phyloP scores from a whole-genome alignment of 1,140 invertebrate species.

The Macrostomum lignano region DNA sequence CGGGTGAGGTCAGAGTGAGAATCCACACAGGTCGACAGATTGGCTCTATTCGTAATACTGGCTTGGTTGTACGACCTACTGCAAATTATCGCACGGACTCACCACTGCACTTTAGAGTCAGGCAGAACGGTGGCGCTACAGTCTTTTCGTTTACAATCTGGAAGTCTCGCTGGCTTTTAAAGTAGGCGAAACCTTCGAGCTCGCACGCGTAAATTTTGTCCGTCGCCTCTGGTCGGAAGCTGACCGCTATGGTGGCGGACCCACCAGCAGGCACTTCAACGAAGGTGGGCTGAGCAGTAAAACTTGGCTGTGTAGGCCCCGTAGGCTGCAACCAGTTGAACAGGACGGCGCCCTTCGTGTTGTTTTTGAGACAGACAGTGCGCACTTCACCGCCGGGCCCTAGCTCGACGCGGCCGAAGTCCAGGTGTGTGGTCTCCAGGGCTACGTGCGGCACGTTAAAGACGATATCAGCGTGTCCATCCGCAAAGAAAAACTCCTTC shows the following conservation, averaged over 20 bases:
- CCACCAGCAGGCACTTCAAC: conserved; percentile 4
- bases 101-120: conserved; percentile 20
- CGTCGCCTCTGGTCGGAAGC: conserved; percentile 12
- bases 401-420: neutral
- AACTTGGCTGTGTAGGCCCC: neutral
- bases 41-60: too few relatives aligned
- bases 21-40: too few relatives aligned
- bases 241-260: conserved; percentile 7
- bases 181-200: conserved; percentile 22
- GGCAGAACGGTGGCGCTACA: conserved; percentile 21
- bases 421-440: neutral
- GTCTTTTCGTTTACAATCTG: conserved; percentile 18
- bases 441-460: neutral
- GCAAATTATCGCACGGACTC: too few relatives aligned
- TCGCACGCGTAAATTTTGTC: conserved; percentile 22
- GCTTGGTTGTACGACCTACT: too few relatives aligned
- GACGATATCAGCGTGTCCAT: neutral
- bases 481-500: neutral
- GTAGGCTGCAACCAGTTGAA: neutral
- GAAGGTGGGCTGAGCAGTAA: conserved; percentile 2
- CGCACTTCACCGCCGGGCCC: neutral
- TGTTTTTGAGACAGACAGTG: neutral
- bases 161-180: conserved; percentile 24
- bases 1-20: too few relatives aligned
- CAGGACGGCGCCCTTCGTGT: neutral